phyloP scores from a whole-genome alignment of 2,113 vertebrate species.

The Protomyctophum bolini region DNA sequence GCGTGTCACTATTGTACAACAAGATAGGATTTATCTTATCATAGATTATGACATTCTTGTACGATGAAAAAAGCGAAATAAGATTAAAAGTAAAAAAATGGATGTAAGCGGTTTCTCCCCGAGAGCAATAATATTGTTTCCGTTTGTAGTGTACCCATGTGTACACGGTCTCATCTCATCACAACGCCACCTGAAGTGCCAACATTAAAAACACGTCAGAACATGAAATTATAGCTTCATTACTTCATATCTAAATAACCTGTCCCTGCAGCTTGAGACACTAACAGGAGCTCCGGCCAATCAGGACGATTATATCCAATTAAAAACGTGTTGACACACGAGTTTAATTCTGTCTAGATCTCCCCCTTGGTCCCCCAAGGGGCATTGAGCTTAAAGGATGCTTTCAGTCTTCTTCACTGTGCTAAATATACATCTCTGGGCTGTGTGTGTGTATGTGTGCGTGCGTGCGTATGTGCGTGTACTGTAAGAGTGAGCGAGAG shows the following conservation, averaged over 20 bases:
- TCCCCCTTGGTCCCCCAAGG: constrained; percentile 36
- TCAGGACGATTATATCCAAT: constrained; percentile 68
- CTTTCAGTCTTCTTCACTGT: constrained; percentile 58
- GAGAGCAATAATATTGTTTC: not conserved
- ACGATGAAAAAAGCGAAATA: too few relatives aligned
- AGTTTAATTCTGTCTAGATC: constrained; percentile 53
- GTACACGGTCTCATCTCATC: constrained; percentile 49
- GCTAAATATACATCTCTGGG: constrained; percentile 48
- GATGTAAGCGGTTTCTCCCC: too few relatives aligned
- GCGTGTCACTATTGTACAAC: too few relatives aligned
- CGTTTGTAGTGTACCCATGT: constrained; percentile 13
- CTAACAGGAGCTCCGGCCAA: constrained; percentile 61
- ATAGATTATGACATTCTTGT: too few relatives aligned
- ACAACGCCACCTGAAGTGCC: constrained; percentile 58
- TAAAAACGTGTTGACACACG: constrained; percentile 76
- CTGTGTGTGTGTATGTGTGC: constrained; percentile 51
- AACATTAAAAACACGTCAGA: constrained; percentile 64
- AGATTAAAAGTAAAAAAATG: too few relatives aligned
- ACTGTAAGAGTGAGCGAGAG: not conserved
- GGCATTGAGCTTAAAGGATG: constrained; percentile 55
- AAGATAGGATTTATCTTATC: too few relatives aligned
- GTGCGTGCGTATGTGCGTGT: constrained; percentile 23
- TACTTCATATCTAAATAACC: constrained; percentile 68
- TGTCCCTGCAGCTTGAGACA: constrained; percentile 54
- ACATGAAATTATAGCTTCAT: constrained; percentile 69